A percentile compares a stretch with the other conserved stretches of the same genome.
phyloP scores from a whole-genome alignment of 2,797 vertebrate species.

The Oreortyx pictus region DNA sequence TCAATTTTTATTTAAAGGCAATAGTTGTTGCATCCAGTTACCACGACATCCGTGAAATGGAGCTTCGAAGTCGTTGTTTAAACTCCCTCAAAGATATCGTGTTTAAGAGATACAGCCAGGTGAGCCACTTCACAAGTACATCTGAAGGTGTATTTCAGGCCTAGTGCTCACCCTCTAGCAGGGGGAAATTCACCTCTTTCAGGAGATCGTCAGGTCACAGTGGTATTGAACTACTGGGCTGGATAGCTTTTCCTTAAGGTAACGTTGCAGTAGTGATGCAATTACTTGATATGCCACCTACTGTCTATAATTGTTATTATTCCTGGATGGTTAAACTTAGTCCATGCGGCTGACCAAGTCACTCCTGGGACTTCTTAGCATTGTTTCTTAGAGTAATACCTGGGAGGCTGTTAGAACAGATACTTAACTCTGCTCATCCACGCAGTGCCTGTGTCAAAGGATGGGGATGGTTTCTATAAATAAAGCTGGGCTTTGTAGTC shows the following conservation, averaged over 20 bases:
- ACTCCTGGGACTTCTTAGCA: background rate
- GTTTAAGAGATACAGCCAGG: constrained; percentile 89
- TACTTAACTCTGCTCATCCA: background rate
- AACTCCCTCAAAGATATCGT: constrained; percentile 89
- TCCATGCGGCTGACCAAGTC: background rate
- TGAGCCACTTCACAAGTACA: constrained; percentile 63
- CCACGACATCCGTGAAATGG: constrained; percentile 84
- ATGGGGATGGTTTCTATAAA: background rate
- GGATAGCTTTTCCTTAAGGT: constrained; percentile 38
- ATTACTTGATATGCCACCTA: background rate
- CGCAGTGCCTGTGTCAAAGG: background rate
- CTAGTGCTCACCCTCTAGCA: constrained; percentile 36
- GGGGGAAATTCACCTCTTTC: constrained; percentile 4
- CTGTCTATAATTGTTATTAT: background rate
- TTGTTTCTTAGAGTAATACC: background rate
- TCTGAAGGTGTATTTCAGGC: constrained; percentile 34
- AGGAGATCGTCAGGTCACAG: constrained; percentile 28
- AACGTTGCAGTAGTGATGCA: background rate
- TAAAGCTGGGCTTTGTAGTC: background rate
- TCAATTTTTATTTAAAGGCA: constrained; percentile 83
- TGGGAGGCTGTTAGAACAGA: background rate
- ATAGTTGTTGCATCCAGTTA: constrained; percentile 84
- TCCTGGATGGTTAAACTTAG: background rate
- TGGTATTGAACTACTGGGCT: constrained; percentile 27
- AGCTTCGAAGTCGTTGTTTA: constrained; percentile 88